A percentile compares a stretch with the other conserved stretches of the same genome.
phyloP scores from a whole-genome alignment of 2,797 vertebrate genomes.

The Choloepus didactylus region DNA sequence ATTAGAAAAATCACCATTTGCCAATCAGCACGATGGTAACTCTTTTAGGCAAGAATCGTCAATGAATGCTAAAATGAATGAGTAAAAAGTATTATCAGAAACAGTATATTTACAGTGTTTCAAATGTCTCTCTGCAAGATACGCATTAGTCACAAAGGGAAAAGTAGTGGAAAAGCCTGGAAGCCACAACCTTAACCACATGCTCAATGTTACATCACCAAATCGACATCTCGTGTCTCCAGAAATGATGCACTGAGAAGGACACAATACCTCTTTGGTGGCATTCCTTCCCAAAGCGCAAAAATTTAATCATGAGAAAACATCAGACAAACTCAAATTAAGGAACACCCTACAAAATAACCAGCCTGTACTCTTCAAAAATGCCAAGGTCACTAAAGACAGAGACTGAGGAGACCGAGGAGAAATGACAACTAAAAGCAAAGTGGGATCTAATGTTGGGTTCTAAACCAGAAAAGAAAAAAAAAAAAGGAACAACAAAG shows the following conservation, averaged over 20 bases:
- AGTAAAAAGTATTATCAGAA: not conserved
- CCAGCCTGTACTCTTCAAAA: not conserved
- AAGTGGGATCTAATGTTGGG: not conserved
- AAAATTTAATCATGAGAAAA: not conserved
- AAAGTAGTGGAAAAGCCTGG: not conserved
- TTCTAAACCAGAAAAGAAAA: not conserved
- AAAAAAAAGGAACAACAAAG: no score
- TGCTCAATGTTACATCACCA: not conserved
- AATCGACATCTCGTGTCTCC: not conserved
- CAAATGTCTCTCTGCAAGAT: not conserved
- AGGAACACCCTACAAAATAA: not conserved
- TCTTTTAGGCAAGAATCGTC: not conserved
- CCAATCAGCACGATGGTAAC: not conserved
- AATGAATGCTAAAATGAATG: not conserved
- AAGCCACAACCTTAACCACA: not conserved
- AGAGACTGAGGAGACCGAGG: not conserved
- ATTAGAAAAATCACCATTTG: slow-evolving; percentile 16
- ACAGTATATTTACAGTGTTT: not conserved
- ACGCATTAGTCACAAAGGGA: not conserved
- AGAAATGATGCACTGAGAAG: not conserved
- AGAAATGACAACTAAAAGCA: not conserved
- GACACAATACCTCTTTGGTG: not conserved
- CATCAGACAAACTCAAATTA: not conserved
- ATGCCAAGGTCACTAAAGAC: not conserved
- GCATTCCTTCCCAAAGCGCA: not conserved